Conservation (phyloP, 2,797 vertebrate species). For the Pangasius macronema region DNA sequence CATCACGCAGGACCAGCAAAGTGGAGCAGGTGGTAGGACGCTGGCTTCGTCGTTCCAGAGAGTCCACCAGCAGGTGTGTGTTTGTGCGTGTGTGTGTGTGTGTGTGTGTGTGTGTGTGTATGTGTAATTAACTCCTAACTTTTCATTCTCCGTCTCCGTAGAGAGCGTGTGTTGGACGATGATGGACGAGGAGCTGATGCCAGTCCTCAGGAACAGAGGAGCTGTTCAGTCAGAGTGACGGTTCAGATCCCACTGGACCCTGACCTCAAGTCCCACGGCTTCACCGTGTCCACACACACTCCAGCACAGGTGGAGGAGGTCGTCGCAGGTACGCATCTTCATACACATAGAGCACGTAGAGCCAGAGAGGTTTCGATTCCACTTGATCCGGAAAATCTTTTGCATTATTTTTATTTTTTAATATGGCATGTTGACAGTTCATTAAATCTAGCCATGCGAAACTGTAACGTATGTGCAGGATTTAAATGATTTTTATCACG, state of each 20-base stretch:
- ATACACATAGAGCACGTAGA: background rate
- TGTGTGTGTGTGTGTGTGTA: conserved; percentile 40
- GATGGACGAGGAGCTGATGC: conserved; percentile 71
- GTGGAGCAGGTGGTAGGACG: conserved; percentile 97
- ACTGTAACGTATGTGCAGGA: background rate
- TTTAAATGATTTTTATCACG: background rate
- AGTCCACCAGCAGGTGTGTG: conserved; percentile 75
- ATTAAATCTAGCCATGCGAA: background rate
- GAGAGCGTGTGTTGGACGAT: conserved; percentile 77
- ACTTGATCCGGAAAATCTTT: background rate
- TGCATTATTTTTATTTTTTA: too few species aligned
- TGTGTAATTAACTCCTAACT: conserved; percentile 30
- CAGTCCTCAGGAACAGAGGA: conserved; percentile 67
- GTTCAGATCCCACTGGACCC: conserved; percentile 83
- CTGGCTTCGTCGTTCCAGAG: conserved; percentile 91
- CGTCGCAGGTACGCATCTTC: conserved; percentile 75
- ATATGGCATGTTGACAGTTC: background rate
- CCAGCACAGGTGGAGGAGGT: conserved; percentile 88
- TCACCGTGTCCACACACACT: conserved; percentile 80
- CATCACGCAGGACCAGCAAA: conserved; percentile 85
- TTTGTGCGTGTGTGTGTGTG: conserved; percentile 51
- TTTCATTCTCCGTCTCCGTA: conserved; percentile 38
- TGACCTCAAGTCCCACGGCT: conserved; percentile 82
- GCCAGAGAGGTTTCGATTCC: too few species aligned
- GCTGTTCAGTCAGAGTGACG: conserved; percentile 76